Evolutionary conservation across 2,113 vertebrate species (phyloP), one percentile per base, ranked within the genome.

Genomic region (Chloebia gouldiae): DNA sequence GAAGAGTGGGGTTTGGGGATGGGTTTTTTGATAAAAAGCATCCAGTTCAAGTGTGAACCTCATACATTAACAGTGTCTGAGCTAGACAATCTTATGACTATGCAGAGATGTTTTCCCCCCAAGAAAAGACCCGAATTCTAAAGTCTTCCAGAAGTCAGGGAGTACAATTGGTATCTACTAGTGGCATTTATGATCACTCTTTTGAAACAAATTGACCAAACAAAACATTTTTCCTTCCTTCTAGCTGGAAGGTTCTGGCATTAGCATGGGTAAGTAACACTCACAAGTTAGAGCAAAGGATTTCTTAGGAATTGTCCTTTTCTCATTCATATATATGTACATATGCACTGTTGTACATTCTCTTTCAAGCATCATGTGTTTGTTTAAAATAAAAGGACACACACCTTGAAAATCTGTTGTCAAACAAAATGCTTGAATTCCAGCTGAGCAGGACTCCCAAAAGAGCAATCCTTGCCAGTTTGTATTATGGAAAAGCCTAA

Each of bases 401-500:
- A 60, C 72, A 86, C 85, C 80, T 96, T 83, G 82, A 88, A 97
- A 96, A 85, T 86, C 88, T 77, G 80, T 90, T 95, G 76, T 94
- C 95, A 97, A 95, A 95, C 95, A 96, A 83, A 81, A 88, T 63
- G 49, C 60, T 94, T 86, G 94, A 75, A 88, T 95, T 96, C 82
- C 53, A 88, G 64, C 88, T 75, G 80, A 92, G 72, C 60, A 68
- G 86, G 79, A 90, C 90, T 96, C 96, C 95, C 96, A 93, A 70
- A 96, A 94, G 95, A 96, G 88, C 85, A 95, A 92, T 93, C 60
- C 69, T 93, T 96, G 95, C 94, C 82, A 88, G 75, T 90, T 88
- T 7, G 28, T 88, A 86, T 96, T 97, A 95, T 71, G 90, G 92
- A 83, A 88, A 86, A 94, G 56, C 79, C 91, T 92, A 88, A 95